phyloP scores from a whole-genome alignment of 2,797 vertebrate genomes.

The Artibeus lituratus region DNA sequence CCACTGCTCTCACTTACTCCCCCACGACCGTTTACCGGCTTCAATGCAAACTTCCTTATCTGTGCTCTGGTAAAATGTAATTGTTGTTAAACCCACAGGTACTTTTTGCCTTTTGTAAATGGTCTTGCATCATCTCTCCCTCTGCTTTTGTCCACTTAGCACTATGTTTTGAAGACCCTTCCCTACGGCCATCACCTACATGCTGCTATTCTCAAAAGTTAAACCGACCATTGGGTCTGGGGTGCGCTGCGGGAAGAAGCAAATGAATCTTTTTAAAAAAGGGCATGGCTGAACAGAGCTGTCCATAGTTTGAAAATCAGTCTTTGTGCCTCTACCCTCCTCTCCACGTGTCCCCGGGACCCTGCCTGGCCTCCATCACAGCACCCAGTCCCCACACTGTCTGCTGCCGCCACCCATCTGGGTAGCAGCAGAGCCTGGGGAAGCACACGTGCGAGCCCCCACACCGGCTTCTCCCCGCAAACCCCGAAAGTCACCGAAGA shows the following conservation, averaged over 20 bases:
- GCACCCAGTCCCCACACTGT: neutral
- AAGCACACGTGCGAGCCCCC: neutral
- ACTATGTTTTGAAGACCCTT: neutral
- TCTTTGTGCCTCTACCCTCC: neutral
- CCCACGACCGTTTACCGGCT: neutral
- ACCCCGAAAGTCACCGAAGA: conserved; percentile 5
- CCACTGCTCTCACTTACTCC: neutral
- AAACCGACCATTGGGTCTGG: neutral
- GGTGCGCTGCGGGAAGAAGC: neutral
- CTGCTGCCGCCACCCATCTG: neutral
- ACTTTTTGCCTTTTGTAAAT: neutral
- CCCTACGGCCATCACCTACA: neutral
- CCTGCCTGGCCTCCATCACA: neutral
- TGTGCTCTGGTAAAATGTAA: neutral
- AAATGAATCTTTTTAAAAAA: neutral
- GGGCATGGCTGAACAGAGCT: neutral
- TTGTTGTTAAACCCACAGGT: neutral
- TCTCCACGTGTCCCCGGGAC: neutral
- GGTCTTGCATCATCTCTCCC: neutral
- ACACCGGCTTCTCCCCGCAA: neutral
- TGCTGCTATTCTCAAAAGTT: neutral
- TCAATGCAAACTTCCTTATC: neutral
- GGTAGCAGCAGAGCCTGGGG: neutral
- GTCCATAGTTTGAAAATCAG: neutral
- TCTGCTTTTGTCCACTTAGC: neutral